These are phyloP conservation scores for Dromius quadrimaculatus DNA, from an alignment of 2,888 invertebrate genomes.

Conservation along the genomic window DNA sequence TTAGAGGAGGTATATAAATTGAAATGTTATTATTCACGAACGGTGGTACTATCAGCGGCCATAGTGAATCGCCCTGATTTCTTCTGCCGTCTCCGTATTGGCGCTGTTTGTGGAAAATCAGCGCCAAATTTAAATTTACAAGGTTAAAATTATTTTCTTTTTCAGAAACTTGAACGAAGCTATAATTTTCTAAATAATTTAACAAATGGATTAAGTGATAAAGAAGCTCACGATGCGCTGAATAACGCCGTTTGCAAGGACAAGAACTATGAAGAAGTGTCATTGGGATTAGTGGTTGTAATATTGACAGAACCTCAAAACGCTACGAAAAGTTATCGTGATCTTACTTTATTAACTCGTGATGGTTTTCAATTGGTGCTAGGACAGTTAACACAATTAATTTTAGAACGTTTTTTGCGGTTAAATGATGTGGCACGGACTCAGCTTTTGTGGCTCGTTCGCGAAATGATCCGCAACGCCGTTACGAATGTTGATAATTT, in stretches of 20 bases:
- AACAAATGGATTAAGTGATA: constrained; percentile 87
- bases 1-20: constrained; percentile 85
- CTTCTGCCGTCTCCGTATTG: constrained; percentile 63
- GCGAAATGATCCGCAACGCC: constrained; percentile 92
- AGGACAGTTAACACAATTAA: constrained; percentile 84
- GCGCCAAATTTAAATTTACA: constrained; percentile 62
- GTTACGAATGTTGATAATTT: constrained; percentile 89
- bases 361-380: constrained; percentile 90
- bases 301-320: constrained; percentile 88
- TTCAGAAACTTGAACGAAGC: constrained; percentile 91
- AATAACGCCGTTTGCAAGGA: constrained; percentile 91
- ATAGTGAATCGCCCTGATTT: constrained; percentile 67
- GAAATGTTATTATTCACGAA: constrained; percentile 65
- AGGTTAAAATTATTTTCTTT: constrained; percentile 61
- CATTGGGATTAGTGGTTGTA: constrained; percentile 88
- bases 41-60: constrained; percentile 70
- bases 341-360: constrained; percentile 88
- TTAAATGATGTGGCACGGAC: constrained; percentile 84
- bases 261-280: constrained; percentile 92
- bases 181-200: constrained; percentile 82
- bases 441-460: constrained; percentile 90
- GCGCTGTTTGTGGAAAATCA: constrained; percentile 61
- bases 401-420: constrained; percentile 89
- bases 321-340: constrained; percentile 89
- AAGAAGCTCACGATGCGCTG: constrained; percentile 92